These are phyloP conservation scores for Samia ricini DNA, from an alignment of 1,140 invertebrate genomes.

Conservation along the genomic window DNA sequence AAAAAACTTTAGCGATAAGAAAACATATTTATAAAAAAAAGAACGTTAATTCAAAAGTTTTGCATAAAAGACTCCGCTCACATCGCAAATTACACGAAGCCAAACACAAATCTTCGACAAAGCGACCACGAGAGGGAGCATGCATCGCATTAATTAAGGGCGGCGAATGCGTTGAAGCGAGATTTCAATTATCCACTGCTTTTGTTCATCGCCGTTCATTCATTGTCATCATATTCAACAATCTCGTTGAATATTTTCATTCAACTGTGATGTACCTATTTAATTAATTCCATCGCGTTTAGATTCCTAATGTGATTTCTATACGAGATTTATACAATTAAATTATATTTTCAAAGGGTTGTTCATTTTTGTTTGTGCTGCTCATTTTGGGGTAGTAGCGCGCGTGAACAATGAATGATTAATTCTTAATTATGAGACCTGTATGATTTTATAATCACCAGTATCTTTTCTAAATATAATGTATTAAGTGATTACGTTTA, in stretches of 20 bases:
- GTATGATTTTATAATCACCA: too few species aligned
- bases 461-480: too few species aligned
- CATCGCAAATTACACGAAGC: neutral
- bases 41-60: too few species aligned
- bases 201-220: constrained; percentile 23
- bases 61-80: neutral
- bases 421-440: neutral
- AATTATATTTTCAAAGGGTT: neutral
- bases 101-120: constrained; percentile 2
- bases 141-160: constrained; percentile 21
- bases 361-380: constrained; percentile 1
- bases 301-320: constrained; percentile 4
- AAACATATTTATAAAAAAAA: too few species aligned
- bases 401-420: neutral
- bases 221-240: constrained; percentile 25
- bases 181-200: constrained; percentile 33
- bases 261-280: constrained; percentile 19
- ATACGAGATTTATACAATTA: constrained; percentile 2
- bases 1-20: too few species aligned
- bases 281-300: constrained; percentile 23
- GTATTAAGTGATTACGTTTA: too few species aligned
- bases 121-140: constrained; percentile 4
- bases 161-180: constrained; percentile 18
- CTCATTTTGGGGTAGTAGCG: neutral
- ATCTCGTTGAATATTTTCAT: constrained; percentile 28